phyloP scores from a whole-genome alignment of 1,140 invertebrate genomes.

The Brachionus koreanus region DNA sequence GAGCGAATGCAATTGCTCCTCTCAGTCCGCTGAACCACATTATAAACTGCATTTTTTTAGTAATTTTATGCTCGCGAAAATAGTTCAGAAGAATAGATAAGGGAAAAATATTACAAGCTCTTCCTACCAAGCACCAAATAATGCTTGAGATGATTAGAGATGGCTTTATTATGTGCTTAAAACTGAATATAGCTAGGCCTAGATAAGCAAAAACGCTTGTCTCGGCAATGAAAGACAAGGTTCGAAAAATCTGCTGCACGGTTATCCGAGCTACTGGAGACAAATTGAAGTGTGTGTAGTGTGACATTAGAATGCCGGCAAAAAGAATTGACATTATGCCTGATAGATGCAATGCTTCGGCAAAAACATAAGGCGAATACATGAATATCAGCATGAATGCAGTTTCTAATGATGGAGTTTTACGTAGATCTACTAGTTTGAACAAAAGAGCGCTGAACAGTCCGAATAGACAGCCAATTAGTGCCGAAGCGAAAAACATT shows the following conservation, averaged over 20 bases:
- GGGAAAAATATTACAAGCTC: slow-evolving; percentile 95
- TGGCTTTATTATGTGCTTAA: slow-evolving; percentile 70
- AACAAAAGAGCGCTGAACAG: slow-evolving; percentile 73
- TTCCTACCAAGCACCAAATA: slow-evolving; percentile 75
- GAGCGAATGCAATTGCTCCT: slow-evolving; percentile 93
- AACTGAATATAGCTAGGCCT: slow-evolving; percentile 93
- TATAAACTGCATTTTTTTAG: slow-evolving; percentile 96
- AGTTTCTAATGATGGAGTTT: slow-evolving; percentile 96
- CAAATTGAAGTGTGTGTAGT: slow-evolving; percentile 97
- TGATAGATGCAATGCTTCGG: slow-evolving; percentile 87
- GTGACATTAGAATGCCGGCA: slow-evolving; percentile 98
- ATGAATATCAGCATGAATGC: slow-evolving; percentile 97
- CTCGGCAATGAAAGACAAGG: slow-evolving; percentile 86
- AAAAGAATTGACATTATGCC: slow-evolving; percentile 99
- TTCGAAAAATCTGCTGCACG: slow-evolving; percentile 97
- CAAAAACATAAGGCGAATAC: slow-evolving; percentile 93
- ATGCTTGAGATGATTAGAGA: slow-evolving; percentile 86
- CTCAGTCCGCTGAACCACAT: slow-evolving; percentile 91
- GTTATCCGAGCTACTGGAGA: slow-evolving; percentile 97
- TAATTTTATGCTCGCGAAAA: slow-evolving; percentile 95
- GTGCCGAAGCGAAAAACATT: slow-evolving; percentile 97
- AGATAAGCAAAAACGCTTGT: slow-evolving; percentile 99
- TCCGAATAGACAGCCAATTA: slow-evolving; percentile 91
- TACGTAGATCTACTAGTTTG: slow-evolving; percentile 91
- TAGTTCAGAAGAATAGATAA: slow-evolving; percentile 85